phyloP scores from a whole-genome alignment of 2,888 invertebrate species.

The Lasioglossum villosulum region DNA sequence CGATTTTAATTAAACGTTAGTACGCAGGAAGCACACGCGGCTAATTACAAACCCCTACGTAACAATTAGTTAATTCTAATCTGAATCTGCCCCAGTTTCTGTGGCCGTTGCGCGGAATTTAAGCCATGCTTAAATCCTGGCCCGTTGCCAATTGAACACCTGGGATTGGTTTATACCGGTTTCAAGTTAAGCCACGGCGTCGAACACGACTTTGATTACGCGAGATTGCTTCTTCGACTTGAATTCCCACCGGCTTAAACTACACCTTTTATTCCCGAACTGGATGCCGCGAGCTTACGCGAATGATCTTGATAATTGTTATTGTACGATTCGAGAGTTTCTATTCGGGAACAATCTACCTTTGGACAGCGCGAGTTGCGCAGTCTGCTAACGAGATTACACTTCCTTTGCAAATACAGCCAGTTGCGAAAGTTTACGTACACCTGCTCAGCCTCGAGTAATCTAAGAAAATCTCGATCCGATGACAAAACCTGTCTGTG shows the following conservation, averaged over 20 bases:
- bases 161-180: slow-evolving; percentile 71
- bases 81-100: slow-evolving; percentile 68
- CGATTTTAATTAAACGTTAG: slow-evolving; percentile 60
- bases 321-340: neutral
- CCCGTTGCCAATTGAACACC: slow-evolving; percentile 70
- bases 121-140: slow-evolving; percentile 72
- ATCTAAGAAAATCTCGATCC: neutral
- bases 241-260: slow-evolving; percentile 38
- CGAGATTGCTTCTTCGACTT: slow-evolving; percentile 62
- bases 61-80: slow-evolving; percentile 75
- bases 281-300: slow-evolving; percentile 26
- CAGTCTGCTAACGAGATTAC: neutral
- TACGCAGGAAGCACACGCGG: slow-evolving; percentile 37
- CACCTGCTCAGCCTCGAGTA: neutral
- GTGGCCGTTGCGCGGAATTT: slow-evolving; percentile 61
- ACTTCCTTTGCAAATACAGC: neutral
- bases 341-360: neutral
- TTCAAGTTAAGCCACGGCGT: slow-evolving; percentile 59
- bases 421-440: neutral
- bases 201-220: slow-evolving; percentile 62
- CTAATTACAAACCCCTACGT: slow-evolving; percentile 67
- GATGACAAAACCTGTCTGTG: neutral
- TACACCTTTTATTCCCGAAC: slow-evolving; percentile 51
- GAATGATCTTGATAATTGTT: slow-evolving; percentile 47
- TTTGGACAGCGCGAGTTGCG: neutral